Percentiles rank a stretch among this genome's conserved stretches.
Evolutionary conservation across 2,797 vertebrate genomes (phyloP).

Genomic region (Sebastes kiyomatsui): DNA sequence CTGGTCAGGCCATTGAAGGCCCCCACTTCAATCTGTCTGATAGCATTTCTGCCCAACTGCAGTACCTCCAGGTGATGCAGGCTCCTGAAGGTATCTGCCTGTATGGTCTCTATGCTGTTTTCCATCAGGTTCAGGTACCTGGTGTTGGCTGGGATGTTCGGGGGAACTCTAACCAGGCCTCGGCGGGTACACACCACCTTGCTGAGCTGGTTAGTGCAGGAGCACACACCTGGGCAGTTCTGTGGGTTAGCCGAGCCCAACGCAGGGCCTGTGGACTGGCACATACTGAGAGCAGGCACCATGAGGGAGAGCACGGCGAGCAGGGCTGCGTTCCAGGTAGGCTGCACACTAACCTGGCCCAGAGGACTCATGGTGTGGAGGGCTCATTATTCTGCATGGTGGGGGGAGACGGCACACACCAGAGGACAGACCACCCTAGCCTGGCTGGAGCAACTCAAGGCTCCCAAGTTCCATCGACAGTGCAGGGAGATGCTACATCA

Average conservation of each 20-base stretch:
- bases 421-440: conserved; percentile 88
- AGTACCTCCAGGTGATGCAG: conserved; percentile 96
- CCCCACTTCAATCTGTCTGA: conserved; percentile 97
- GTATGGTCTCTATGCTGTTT: conserved; percentile 97
- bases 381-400: conserved; percentile 98
- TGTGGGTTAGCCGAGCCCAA: conserved; percentile 87
- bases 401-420: conserved; percentile 86
- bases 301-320: conserved; percentile 92
- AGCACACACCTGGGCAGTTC: conserved; percentile 95
- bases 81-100: conserved; percentile 95
- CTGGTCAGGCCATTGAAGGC: conserved; percentile 97
- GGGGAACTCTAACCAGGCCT: conserved; percentile 90
- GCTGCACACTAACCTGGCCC: conserved; percentile 97
- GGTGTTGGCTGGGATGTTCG: conserved; percentile 93
- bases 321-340: conserved; percentile 94
- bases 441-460: conserved; percentile 90
- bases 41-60: conserved; percentile 94
- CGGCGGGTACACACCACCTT: conserved; percentile 98
- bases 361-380: conserved; percentile 99
- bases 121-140: conserved; percentile 98
- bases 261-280: conserved; percentile 83
- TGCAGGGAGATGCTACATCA: conserved; percentile 77
- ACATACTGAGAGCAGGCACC: conserved; percentile 90
- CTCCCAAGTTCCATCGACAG: conserved; percentile 92
- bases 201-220: conserved; percentile 96